These are phyloP conservation scores for Odontamblyopus lacepedii DNA, from an alignment of 2,797 vertebrate species.

Conservation along the genomic window DNA sequence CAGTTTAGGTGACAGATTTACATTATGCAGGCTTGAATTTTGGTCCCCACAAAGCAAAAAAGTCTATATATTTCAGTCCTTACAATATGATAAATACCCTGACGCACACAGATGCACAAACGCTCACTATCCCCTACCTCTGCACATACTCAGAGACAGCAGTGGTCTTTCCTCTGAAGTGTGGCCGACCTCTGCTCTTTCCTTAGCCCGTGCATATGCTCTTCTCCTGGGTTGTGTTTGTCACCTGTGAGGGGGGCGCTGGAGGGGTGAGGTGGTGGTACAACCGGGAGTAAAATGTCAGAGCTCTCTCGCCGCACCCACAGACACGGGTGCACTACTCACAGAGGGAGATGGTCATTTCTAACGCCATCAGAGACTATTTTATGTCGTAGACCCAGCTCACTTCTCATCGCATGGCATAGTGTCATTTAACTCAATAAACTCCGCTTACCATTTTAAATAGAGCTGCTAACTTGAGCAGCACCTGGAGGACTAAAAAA, in stretches of 20 bases:
- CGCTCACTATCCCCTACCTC: background rate
- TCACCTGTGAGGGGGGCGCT: slow-evolving; percentile 21
- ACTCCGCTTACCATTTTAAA: too few species aligned
- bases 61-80: too few species aligned
- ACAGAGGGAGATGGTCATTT: slow-evolving; percentile 12
- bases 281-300: slow-evolving; percentile 28
- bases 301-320: slow-evolving; percentile 8
- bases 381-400: background rate
- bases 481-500: too few species aligned
- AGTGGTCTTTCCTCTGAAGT: background rate
- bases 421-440: too few species aligned
- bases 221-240: background rate
- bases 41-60: too few species aligned
- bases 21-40: too few species aligned
- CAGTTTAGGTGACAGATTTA: too few species aligned
- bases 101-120: background rate
- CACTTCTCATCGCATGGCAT: too few species aligned
- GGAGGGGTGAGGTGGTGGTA: background rate
- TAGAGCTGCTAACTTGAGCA: too few species aligned
- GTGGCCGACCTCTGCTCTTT: slow-evolving; percentile 18
- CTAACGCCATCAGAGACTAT: background rate
- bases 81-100: too few species aligned
- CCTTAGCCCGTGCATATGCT: background rate
- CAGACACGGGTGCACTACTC: slow-evolving; percentile 4
- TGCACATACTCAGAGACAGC: background rate